These are phyloP conservation scores for Harpalus rufipes DNA, from an alignment of 2,888 invertebrate species.

Conservation along the genomic window DNA sequence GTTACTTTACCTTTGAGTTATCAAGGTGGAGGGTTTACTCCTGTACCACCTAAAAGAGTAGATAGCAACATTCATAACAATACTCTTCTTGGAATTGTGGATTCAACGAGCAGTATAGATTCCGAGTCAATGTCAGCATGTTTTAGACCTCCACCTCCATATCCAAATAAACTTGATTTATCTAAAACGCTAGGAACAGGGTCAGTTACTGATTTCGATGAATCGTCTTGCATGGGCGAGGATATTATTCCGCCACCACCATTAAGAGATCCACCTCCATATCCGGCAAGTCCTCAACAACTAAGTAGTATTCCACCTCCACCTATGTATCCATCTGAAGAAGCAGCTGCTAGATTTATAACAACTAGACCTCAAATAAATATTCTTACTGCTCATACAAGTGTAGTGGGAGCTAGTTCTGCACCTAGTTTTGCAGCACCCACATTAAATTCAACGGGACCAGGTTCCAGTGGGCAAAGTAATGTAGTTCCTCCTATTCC, in stretches of 20 bases:
- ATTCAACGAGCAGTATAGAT: conserved; percentile 67
- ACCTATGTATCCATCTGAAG: conserved; percentile 83
- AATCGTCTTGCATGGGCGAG: conserved; percentile 69
- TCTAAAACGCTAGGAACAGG: conserved; percentile 70
- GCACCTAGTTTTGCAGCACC: conserved; percentile 81
- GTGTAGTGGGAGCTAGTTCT: conserved; percentile 82
- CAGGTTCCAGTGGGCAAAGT: conserved; percentile 57
- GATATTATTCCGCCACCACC: conserved; percentile 73
- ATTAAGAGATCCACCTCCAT: conserved; percentile 84
- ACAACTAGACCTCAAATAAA: conserved; percentile 88
- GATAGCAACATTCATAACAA: conserved; percentile 81
- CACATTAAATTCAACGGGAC: conserved; percentile 70
- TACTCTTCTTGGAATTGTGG: conserved; percentile 77
- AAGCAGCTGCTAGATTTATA: conserved; percentile 87
- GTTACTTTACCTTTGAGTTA: conserved; percentile 84
- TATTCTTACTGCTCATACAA: conserved; percentile 87
- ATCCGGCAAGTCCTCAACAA: conserved; percentile 78
- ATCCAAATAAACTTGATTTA: conserved; percentile 82
- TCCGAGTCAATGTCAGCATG: conserved; percentile 70
- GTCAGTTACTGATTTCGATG: conserved; percentile 72
- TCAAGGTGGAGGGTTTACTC: conserved; percentile 77
- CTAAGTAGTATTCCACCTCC: conserved; percentile 77
- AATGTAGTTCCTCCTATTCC: conserved; percentile 75
- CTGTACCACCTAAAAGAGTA: conserved; percentile 85
- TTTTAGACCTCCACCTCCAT: conserved; percentile 84